Conservation (phyloP, 2,888 invertebrate species). For the Netelia melanura region DNA sequence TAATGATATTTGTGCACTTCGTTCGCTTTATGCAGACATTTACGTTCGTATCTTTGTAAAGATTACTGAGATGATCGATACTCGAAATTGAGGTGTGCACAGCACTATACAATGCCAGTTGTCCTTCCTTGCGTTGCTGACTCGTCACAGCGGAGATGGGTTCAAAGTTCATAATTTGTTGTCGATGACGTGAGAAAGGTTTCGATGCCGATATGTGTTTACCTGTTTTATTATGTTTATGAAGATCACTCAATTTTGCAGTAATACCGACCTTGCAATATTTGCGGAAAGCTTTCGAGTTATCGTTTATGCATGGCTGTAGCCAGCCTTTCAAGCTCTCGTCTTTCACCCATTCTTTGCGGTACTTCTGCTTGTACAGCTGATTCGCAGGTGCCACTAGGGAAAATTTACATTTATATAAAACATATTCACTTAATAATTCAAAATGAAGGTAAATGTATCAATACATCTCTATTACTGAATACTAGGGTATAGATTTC, state of each 20-base stretch:
- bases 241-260: conserved; percentile 34
- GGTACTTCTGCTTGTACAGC: not conserved
- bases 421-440: not conserved
- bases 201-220: conserved; percentile 40
- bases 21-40: conserved; percentile 63
- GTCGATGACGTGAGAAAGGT: conserved; percentile 9
- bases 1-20: conserved; percentile 67
- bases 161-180: conserved; percentile 16
- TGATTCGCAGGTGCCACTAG: conserved; percentile 3
- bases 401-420: not conserved
- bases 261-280: conserved; percentile 14
- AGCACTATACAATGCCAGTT: conserved; percentile 20
- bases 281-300: conserved; percentile 1
- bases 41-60: conserved; percentile 21
- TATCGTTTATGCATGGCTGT: not conserved
- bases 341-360: conserved; percentile 9
- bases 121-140: conserved; percentile 33
- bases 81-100: conserved; percentile 16
- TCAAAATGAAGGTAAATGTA: not conserved
- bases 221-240: conserved; percentile 19
- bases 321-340: conserved; percentile 8
- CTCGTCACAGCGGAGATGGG: conserved; percentile 11
- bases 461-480: not conserved
- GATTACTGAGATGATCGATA: conserved; percentile 42
- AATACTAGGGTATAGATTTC: not conserved